These are phyloP conservation scores for Melanostoma scalare DNA, from an alignment of 2,888 invertebrate species.

Conservation along the genomic window DNA sequence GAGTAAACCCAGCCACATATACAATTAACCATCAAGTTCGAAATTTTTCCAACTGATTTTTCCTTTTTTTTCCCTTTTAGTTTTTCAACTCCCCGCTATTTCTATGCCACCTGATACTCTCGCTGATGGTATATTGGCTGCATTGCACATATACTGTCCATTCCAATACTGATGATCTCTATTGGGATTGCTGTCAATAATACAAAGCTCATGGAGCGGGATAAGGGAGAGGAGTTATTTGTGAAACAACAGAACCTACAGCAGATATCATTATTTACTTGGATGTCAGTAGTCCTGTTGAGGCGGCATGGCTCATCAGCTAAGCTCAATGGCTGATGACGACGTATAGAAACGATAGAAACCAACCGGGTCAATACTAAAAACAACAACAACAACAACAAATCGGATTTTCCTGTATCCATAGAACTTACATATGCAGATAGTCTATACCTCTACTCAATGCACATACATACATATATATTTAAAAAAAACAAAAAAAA, in stretches of 20 bases:
- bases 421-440: not conserved
- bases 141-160: conserved; percentile 34
- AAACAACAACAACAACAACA: not conserved
- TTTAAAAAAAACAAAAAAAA: conserved; percentile 2
- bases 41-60: conserved; percentile 39
- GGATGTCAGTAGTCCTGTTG: conserved; percentile 53
- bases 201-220: conserved; percentile 2
- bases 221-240: conserved; percentile 45
- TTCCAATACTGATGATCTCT: conserved; percentile 60
- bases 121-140: not conserved
- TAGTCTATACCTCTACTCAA: not conserved
- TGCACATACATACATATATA: not conserved
- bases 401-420: conserved; percentile 12
- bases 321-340: conserved; percentile 52
- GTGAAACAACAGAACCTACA: conserved; percentile 43
- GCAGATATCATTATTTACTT: conserved; percentile 69
- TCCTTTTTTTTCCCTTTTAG: conserved; percentile 6
- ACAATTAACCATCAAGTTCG: conserved; percentile 63
- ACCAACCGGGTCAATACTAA: conserved; percentile 36
- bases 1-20: conserved; percentile 50
- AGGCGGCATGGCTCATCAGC: conserved; percentile 32
- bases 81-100: not conserved
- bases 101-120: conserved; percentile 29
- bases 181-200: conserved; percentile 58
- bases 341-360: conserved; percentile 59